A percentile compares a stretch with the other conserved stretches of the same genome.
Conservation (phyloP, 2,113 vertebrate species). For the Globicephala melas region DNA sequence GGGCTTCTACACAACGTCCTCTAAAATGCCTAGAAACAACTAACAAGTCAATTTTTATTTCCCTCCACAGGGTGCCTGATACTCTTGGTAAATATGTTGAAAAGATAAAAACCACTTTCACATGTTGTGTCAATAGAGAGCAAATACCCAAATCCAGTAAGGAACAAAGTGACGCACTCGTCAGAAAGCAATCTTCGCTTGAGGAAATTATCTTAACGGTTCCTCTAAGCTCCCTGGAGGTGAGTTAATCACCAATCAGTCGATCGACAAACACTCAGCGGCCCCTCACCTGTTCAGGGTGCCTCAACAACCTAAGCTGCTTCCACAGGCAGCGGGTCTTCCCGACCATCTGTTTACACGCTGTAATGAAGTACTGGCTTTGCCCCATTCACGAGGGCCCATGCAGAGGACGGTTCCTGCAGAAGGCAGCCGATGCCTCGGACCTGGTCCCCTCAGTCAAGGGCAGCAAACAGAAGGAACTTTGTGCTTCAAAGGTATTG, state of each 20-base stretch:
- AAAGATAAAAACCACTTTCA: background rate
- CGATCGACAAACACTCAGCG: accelerated
- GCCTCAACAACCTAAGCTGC: background rate
- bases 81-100: background rate
- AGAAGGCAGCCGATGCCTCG: background rate
- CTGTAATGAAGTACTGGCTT: accelerated
- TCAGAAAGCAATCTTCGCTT: background rate
- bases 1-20: background rate
- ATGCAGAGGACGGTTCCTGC: accelerated
- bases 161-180: accelerated
- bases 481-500: accelerated
- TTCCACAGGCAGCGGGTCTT: accelerated
- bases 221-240: background rate
- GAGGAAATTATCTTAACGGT: accelerated
- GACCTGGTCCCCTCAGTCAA: accelerated
- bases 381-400: accelerated
- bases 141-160: background rate
- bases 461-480: accelerated
- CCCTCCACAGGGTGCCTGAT: background rate
- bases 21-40: background rate
- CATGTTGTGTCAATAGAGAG: background rate
- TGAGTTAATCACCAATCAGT: too few species aligned
- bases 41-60: background rate
- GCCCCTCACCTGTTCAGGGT: too few species aligned
- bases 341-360: accelerated